phyloP scores from a whole-genome alignment of 2,888 invertebrate species.

The Tiphia femorata region DNA sequence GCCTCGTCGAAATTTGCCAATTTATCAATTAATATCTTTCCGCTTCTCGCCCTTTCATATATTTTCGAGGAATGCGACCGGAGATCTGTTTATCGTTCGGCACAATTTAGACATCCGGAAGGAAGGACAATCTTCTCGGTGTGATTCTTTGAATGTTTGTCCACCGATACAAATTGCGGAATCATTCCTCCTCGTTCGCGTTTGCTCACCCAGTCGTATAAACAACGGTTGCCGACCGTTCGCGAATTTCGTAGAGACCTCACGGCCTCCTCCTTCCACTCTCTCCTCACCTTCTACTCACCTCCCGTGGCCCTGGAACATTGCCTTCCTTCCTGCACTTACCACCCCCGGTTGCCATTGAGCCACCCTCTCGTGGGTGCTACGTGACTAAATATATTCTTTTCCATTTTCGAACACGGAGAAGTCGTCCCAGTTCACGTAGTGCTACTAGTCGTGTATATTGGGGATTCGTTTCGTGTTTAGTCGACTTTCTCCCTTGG shows the following conservation, averaged over 20 bases:
- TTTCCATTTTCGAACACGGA: constrained; percentile 19
- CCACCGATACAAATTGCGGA: constrained; percentile 1
- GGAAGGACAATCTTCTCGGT: too few species aligned
- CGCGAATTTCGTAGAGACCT: constrained; percentile 26
- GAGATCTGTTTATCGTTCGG: too few species aligned
- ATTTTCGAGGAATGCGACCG: too few species aligned
- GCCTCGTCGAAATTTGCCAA: too few species aligned
- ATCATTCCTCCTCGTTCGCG: constrained; percentile 7
- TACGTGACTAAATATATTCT: constrained; percentile 33
- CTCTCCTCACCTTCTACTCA: neutral
- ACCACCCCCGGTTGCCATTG: neutral
- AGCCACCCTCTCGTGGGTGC: neutral
- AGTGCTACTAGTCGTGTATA: constrained; percentile 26
- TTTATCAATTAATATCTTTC: too few species aligned
- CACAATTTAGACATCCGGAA: too few species aligned
- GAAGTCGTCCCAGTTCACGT: constrained; percentile 43
- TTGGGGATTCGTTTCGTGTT: constrained; percentile 35
- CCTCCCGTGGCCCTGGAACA: neutral
- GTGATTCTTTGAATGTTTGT: constrained; percentile 26
- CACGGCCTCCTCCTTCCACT: neutral
- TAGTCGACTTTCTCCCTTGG: constrained; percentile 33
- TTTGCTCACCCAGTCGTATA: constrained; percentile 12
- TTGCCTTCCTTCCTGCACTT: neutral
- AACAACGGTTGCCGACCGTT: constrained; percentile 22
- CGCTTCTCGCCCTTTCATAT: too few species aligned